phyloP scores from a whole-genome alignment of 2,113 vertebrate genomes.

The Pimephales promelas region DNA sequence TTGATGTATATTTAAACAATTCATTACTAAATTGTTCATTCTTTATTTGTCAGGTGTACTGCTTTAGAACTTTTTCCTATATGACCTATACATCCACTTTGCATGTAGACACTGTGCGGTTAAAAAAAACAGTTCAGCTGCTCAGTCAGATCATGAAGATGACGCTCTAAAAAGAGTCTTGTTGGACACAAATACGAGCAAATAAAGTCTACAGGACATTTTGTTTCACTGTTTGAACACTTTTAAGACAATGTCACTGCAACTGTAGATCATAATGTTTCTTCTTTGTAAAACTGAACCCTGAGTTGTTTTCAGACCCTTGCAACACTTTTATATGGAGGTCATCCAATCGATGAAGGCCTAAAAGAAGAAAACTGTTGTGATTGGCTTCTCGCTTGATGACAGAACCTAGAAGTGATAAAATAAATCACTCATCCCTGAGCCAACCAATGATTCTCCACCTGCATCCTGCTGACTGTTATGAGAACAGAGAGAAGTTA shows the following conservation, averaged over 20 bases:
- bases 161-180: background rate
- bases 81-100: background rate
- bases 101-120: background rate
- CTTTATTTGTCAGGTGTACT: background rate
- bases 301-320: background rate
- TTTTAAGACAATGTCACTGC: background rate
- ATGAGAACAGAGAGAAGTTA: background rate
- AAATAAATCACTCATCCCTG: slow-evolving; percentile 57
- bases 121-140: background rate
- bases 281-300: background rate
- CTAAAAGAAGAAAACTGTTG: background rate
- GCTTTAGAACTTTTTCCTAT: background rate
- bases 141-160: background rate
- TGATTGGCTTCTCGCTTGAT: background rate
- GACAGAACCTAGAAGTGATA: background rate
- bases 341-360: background rate
- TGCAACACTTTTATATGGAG: background rate
- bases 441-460: slow-evolving; percentile 6
- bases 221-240: background rate
- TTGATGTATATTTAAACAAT: background rate
- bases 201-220: background rate
- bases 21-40: no score
- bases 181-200: background rate
- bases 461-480: slow-evolving; percentile 13
- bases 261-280: background rate